A percentile compares a stretch with the other conserved stretches of the same genome.
These are phyloP conservation scores for Phrynocephalus forsythii DNA, from an alignment of 2,797 vertebrate species.

Conservation along the genomic window DNA sequence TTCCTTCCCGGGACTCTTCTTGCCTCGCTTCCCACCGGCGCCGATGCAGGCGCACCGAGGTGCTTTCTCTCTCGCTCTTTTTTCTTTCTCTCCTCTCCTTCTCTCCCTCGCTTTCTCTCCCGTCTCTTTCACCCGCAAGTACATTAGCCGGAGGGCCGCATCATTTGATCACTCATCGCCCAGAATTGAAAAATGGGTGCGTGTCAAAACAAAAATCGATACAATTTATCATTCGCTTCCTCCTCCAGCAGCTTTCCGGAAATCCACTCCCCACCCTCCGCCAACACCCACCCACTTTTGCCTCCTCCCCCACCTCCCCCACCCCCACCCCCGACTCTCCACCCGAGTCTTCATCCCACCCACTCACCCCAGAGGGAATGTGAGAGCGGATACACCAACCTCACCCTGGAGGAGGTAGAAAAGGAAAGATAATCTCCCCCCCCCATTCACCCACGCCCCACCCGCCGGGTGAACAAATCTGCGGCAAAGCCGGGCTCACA, in stretches of 20 bases:
- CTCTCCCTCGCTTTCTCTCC: no score
- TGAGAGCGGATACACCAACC: not conserved
- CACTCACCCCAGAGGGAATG: not conserved
- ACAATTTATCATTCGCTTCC: conserved; percentile 39
- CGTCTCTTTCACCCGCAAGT: conserved; percentile 50
- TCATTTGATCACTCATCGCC: conserved; percentile 72
- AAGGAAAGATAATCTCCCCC: not conserved
- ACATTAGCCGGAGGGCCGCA: conserved; percentile 56
- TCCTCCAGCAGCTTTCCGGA: conserved; percentile 21
- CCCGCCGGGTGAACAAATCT: no score
- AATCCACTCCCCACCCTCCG: conserved; percentile 8
- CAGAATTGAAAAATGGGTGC: conserved; percentile 76
- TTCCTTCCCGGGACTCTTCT: not conserved
- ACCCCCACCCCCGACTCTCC: not conserved
- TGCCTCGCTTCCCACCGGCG: conserved; percentile 26
- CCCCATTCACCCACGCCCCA: not conserved
- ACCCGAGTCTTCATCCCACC: not conserved
- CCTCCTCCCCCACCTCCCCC: conserved; percentile 5
- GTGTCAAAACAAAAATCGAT: conserved; percentile 65
- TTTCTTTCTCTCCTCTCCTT: not conserved
- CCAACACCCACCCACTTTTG: conserved; percentile 18
- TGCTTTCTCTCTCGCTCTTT: not conserved
- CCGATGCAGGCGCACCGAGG: not conserved
- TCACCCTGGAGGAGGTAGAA: not conserved
- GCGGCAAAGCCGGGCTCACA: not conserved